phyloP scores from a whole-genome alignment of 2,113 vertebrate genomes.

The Brachirus orientalis region DNA sequence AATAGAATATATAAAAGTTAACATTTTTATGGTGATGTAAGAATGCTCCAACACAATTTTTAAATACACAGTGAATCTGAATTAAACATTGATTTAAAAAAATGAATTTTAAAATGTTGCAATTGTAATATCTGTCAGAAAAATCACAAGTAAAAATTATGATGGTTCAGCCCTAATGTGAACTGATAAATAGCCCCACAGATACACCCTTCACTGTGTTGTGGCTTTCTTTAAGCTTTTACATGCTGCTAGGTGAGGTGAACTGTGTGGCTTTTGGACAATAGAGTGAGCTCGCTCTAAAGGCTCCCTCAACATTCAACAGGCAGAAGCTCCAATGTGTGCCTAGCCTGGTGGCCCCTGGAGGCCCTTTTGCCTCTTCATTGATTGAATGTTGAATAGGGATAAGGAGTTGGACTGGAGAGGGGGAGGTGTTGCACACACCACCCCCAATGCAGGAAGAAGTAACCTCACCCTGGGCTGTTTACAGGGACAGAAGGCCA shows the following conservation, averaged over 20 bases:
- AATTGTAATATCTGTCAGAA: too few relatives aligned
- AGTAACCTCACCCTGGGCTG: constrained; percentile 65
- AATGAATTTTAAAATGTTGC: too few relatives aligned
- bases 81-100: too few relatives aligned
- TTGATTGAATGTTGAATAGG: constrained; percentile 69
- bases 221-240: constrained; percentile 48
- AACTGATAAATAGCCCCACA: constrained; percentile 24
- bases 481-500: constrained; percentile 79
- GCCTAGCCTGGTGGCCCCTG: constrained; percentile 55
- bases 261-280: constrained; percentile 40
- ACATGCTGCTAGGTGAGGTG: constrained; percentile 37
- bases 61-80: too few relatives aligned
- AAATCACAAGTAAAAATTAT: too few relatives aligned
- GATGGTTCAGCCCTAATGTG: background rate
- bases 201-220: constrained; percentile 28
- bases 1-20: too few relatives aligned
- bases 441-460: constrained; percentile 43
- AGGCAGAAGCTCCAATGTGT: constrained; percentile 50
- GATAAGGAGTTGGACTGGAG: constrained; percentile 60
- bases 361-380: constrained; percentile 53
- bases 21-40: too few relatives aligned
- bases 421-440: constrained; percentile 41
- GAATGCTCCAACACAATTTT: too few relatives aligned
- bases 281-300: constrained; percentile 31
- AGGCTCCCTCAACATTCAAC: constrained; percentile 41